A percentile compares a stretch with the other conserved stretches of the same genome.
Conservation (phyloP, 2,113 vertebrate genomes). For the Stictonetta naevosa region DNA sequence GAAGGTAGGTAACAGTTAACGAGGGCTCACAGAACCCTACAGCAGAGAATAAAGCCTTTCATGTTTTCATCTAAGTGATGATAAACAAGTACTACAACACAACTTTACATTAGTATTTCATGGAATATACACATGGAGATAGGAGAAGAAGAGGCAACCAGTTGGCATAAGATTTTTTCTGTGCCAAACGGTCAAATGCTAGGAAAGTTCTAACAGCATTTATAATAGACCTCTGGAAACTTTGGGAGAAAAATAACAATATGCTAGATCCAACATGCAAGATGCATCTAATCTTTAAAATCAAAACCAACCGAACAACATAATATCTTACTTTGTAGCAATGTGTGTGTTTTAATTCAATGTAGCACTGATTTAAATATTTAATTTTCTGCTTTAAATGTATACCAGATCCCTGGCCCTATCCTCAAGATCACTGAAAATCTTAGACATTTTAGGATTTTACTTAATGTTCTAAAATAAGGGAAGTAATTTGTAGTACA, state of each 20-base stretch:
- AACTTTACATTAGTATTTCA: not conserved
- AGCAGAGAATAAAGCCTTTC: not conserved
- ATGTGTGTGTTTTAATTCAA: not conserved
- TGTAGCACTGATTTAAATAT: not conserved
- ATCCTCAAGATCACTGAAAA: not conserved
- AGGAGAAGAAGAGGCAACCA: not conserved
- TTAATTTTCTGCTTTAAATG: slow-evolving; percentile 4
- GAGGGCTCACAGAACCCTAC: not conserved
- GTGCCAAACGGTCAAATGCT: not conserved
- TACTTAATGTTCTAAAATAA: not conserved
- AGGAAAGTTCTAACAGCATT: not conserved
- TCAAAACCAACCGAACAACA: not conserved
- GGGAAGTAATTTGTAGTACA: not conserved
- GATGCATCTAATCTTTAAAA: not conserved
- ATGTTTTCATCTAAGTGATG: not conserved
- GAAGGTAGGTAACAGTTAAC: not conserved
- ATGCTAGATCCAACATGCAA: not conserved
- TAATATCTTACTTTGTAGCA: not conserved
- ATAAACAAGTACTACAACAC: not conserved
- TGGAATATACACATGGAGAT: not conserved
- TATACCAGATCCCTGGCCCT: not conserved
- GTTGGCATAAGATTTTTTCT: not conserved
- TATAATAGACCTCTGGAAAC: not conserved
- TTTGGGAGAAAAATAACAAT: not conserved
- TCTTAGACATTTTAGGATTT: not conserved